Base-by-base conservation (phyloP, 2,113 vertebrate species). In the Platysteira castanea region DNA sequence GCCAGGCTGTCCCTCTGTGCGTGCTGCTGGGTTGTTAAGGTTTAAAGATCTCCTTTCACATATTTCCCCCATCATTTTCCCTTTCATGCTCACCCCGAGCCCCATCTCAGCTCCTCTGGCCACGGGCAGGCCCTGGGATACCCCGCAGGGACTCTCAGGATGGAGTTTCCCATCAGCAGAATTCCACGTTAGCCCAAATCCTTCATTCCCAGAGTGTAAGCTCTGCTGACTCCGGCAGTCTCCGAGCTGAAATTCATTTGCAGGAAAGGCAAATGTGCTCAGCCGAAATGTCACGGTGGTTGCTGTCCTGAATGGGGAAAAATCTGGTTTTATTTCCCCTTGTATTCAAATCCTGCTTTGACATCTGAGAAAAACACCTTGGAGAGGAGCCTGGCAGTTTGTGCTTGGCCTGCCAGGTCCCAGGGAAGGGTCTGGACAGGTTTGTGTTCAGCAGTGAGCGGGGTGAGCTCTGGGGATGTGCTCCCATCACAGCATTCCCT, bases 361-460 rank as follows among this genome's bases (percentile, higher is more conserved):
- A 20, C 1, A 0, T 10, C 31, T n/a, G 54, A n/a, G 31, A 5
- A n/a, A 9, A n/a, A 56, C 19, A 21, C 3, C 54, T 6, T 22
- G 31, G 54, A 22, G 54, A 21, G 31, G 31, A 31, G 8, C 11
- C 6, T 33, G 54, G 54, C 53, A 19, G 11, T 13, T 21, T 13
- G 19, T 31, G 30, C 53, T 21, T 9, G 53, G 1, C 53, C 53
- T 33, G 53, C 19, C 53, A 2, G 13, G 53, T 33, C 30, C 53
- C 30, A 19, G 53, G 52, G 52, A 31, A 20, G 12, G 53, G 54
- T 22, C 20, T 0, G 9, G 54, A 2, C 31, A 57, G 33, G 2
- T 57, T 9, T n/a, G 54, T n/a, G 4, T 57, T 57, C 19, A n/a
- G 54, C 54, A 56, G 31, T 9, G 54, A 22, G 54, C 8, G 21